Evolutionary conservation across 2,888 invertebrate genomes (phyloP).

Genomic region (Isoperla grammatica): DNA sequence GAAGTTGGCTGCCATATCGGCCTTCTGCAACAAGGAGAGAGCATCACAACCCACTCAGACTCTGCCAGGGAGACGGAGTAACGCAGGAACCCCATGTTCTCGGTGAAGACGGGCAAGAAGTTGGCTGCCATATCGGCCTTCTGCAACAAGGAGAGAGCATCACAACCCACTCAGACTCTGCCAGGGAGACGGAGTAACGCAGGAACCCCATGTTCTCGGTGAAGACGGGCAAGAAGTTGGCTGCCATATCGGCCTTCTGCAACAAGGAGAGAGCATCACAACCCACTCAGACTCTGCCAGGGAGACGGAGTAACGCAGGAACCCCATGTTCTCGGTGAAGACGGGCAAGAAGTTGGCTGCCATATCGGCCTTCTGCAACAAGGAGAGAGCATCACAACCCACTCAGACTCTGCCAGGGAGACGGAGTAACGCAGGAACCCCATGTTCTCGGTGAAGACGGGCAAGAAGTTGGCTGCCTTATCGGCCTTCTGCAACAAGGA

Average conservation of each 20-base stretch:
- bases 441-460: conserved; percentile 55
- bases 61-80: conserved; percentile 65
- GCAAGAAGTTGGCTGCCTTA: conserved; percentile 71
- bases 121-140: conserved; percentile 72
- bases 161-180: conserved; percentile 72
- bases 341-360: conserved; percentile 72
- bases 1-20: conserved; percentile 74
- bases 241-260: conserved; percentile 71
- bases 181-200: conserved; percentile 58
- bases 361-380: conserved; percentile 66
- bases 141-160: conserved; percentile 43
- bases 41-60: conserved; percentile 53
- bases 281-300: conserved; percentile 73
- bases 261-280: conserved; percentile 42
- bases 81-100: conserved; percentile 49
- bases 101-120: conserved; percentile 63
- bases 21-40: conserved; percentile 49
- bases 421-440: conserved; percentile 55
- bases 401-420: conserved; percentile 65
- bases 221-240: conserved; percentile 68
- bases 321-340: conserved; percentile 51
- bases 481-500: conserved; percentile 62
- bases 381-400: conserved; percentile 63
- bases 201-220: conserved; percentile 51
- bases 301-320: conserved; percentile 55